Base-by-base conservation (phyloP, 2,113 vertebrate species). In the Hemichromis elongatus region DNA sequence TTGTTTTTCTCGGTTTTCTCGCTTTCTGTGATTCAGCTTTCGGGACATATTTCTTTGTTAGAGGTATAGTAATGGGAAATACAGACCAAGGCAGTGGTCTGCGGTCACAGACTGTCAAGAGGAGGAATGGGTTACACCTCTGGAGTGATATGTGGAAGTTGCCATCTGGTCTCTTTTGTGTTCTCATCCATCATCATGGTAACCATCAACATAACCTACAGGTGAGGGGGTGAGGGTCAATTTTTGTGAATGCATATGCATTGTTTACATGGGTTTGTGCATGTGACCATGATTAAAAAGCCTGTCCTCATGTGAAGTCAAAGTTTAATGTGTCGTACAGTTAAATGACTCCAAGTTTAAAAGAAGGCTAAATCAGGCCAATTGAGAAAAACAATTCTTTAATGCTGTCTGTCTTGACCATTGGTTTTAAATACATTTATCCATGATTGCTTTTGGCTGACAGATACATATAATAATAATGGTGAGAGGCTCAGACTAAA, bases 111-210 rank as follows among this genome's bases (percentile, higher is more conserved):
- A 93, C 86, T 88, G 82, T 89, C 83, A 86, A 88, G 83, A 88
- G 86, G 77, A 91, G 89, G 93, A 90, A 89, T 88, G 88, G 79
- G 81, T 92, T 86, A 86, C 6, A 66, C 55, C 86, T 88, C 90
- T 88, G 78, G 82, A 92, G 87, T 78, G 88, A 94, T 86, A 85
- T 80, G 88, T 85, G 90, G 90, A 94, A 86, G 86, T 90, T 90
- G 90, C 90, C 93, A 90, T 93, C 92, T 92, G 92, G 80, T 79
- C 89, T 83, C 81, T 57, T 79, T 81, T 88, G 81, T 84, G 85
- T 89, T 81, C 80, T 61, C 82, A 92, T 92, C 77, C 87, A 92
- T 94, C 91, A 92, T 93, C 81, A 86, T 90, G 89, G 90, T 75
- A 88, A 92, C 86, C 30, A 33, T 86, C 86, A 75, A 89, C 56